Evolutionary conservation across 2,797 vertebrate species (phyloP).

Genomic region (Phrynocephalus vlangalii): DNA sequence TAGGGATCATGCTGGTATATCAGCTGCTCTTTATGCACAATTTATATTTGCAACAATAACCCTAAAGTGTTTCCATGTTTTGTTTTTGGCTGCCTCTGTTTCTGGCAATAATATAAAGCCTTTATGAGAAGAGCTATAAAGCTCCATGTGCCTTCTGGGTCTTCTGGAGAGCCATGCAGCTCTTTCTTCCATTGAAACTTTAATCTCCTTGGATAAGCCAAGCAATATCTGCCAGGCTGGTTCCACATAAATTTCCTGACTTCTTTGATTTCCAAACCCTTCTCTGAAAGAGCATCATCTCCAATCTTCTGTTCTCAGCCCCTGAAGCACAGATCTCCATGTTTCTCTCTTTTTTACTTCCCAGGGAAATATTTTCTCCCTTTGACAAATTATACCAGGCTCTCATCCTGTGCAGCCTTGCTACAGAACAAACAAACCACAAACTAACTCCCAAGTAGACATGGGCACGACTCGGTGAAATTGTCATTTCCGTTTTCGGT

Average conservation of each 20-base stretch:
- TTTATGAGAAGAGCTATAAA: constrained; percentile 46
- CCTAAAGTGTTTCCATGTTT: constrained; percentile 31
- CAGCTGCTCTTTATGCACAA: constrained; percentile 22
- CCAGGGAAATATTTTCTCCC: neutral
- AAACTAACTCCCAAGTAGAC: neutral
- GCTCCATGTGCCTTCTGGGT: constrained; percentile 26
- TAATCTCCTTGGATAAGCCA: constrained; percentile 55
- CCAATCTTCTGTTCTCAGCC: neutral
- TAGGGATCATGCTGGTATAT: constrained; percentile 26
- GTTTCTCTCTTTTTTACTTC: neutral
- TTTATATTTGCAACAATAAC: constrained; percentile 43
- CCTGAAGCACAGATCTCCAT: neutral
- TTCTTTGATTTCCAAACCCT: constrained; percentile 3
- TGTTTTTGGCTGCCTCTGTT: constrained; percentile 49
- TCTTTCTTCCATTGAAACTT: constrained; percentile 42
- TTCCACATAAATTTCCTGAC: constrained; percentile 23
- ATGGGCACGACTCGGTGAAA: too few species aligned
- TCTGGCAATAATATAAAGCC: constrained; percentile 55
- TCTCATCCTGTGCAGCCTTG: too few species aligned
- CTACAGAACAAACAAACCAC: neutral
- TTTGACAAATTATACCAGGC: neutral
- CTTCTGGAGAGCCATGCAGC: constrained; percentile 48
- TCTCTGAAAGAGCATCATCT: neutral
- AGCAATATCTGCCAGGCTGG: constrained; percentile 16
- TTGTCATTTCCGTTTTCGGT: too few species aligned